A percentile compares a stretch with the other conserved stretches of the same genome.
phyloP scores from a whole-genome alignment of 2,888 invertebrate genomes.

The Psylliodes chrysocephalus region DNA sequence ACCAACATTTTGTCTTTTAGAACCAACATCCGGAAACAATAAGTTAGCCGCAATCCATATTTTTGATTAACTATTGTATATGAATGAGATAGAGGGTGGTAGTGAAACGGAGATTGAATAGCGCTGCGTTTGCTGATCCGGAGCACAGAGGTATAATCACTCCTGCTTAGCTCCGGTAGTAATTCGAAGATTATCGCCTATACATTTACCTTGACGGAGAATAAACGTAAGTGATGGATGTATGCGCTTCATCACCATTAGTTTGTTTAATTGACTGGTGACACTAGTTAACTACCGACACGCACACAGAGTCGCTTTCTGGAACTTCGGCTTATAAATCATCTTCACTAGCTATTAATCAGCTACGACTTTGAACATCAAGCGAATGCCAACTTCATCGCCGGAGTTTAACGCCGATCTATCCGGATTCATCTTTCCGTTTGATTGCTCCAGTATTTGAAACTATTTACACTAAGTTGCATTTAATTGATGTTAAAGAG shows the following conservation, averaged over 20 bases:
- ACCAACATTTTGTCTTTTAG: too few relatives aligned
- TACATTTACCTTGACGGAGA: slow-evolving; percentile 29
- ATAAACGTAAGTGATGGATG: slow-evolving; percentile 34
- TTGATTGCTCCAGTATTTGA: not conserved
- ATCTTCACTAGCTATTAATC: slow-evolving; percentile 30
- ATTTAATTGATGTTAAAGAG: slow-evolving; percentile 4
- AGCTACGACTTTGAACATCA: slow-evolving; percentile 22
- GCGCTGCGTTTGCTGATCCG: not conserved
- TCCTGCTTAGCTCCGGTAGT: slow-evolving; percentile 23
- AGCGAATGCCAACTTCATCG: slow-evolving; percentile 10
- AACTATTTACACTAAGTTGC: not conserved
- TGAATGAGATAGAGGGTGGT: too few relatives aligned
- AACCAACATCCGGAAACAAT: too few relatives aligned
- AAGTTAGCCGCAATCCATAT: too few relatives aligned
- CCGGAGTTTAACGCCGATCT: not conserved
- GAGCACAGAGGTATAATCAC: slow-evolving; percentile 16
- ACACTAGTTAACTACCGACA: slow-evolving; percentile 31
- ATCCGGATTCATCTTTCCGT: slow-evolving; percentile 5
- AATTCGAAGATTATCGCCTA: slow-evolving; percentile 31
- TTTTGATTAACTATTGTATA: too few relatives aligned
- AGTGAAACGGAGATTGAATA: too few relatives aligned
- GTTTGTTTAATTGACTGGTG: slow-evolving; percentile 34
- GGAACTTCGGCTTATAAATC: slow-evolving; percentile 32
- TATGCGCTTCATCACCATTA: slow-evolving; percentile 32
- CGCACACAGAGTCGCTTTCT: slow-evolving; percentile 16